Evolutionary conservation across 2,888 invertebrate species (phyloP), one percentile per base, ranked within the genome.

Genomic region (Pomacea canaliculata): DNA sequence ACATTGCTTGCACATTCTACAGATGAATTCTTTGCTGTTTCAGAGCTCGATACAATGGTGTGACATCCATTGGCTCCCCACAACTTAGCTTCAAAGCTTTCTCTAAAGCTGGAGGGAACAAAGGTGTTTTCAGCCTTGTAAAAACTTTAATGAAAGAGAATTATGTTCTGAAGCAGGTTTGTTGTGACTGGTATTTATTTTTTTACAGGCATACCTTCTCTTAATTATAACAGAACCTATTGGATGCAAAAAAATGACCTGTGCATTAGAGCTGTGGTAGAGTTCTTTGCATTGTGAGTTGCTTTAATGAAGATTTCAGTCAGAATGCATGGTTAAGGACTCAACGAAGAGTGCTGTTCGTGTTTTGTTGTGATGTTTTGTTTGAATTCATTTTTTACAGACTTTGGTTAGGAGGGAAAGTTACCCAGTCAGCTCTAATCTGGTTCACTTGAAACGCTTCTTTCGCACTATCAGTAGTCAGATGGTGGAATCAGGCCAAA

Each of bases 401-500:
- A 37, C 18, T 12, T 60, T 59, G 49, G 10, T n/a, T 1, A 56
- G 51, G 51, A 56, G 16, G 16, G 51, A 56, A 13, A 16, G 51
- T 16, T 13, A 56, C 51, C 51, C 51, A 56, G 23, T 7, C 48
- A n/a, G 18, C 37, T 13, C 62, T 74, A 79, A 65, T 27, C 81
- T 91, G 49, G 83, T 90, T 62, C 91, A 91, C 70, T 82, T 91
- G 60, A 84, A 85, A 12, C 83, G 89, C 27, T 96, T 95, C 88
- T 94, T 92, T 86, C 91, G 91, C 1, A 92, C 93, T 79, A 91
- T 92, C 46, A 93, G 93, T 85, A 92, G 93, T 16, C 93, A 92
- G 83, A 91, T 92, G 67, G 90, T 92, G 51, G 86, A 92, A 37
- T 87, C 93, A 48, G 92, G 93, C 0, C 93, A 93, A 83, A 90